Percentiles rank a stretch among this genome's conserved stretches.
Evolutionary conservation across 1,140 invertebrate species (phyloP).

Genomic region (Drosophila asahinai): DNA sequence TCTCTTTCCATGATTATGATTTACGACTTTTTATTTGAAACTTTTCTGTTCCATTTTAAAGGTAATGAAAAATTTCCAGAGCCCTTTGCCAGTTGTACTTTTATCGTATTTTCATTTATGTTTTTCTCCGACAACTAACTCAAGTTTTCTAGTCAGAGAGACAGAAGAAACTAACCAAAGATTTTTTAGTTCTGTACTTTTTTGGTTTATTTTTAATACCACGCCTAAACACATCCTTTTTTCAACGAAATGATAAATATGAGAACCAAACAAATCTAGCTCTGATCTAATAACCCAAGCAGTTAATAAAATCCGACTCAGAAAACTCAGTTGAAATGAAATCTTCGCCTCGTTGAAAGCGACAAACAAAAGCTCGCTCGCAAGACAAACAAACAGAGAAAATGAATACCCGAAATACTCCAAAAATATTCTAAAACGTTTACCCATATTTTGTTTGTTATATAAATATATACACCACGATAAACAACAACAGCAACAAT

Average conservation of each 20-base stretch:
- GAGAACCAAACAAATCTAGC: slow-evolving; percentile 75
- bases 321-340: slow-evolving; percentile 55
- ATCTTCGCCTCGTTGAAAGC: slow-evolving; percentile 64
- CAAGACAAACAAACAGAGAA: slow-evolving; percentile 65
- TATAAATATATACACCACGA: slow-evolving; percentile 32
- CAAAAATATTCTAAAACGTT: slow-evolving; percentile 47
- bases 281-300: slow-evolving; percentile 45
- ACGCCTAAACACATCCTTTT: slow-evolving; percentile 85
- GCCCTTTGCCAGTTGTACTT: slow-evolving; percentile 84
- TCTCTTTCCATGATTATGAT: slow-evolving; percentile 7
- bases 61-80: slow-evolving; percentile 84
- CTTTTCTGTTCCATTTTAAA: slow-evolving; percentile 54
- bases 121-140: slow-evolving; percentile 64
- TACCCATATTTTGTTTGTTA: slow-evolving; percentile 49
- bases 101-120: slow-evolving; percentile 64
- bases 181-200: slow-evolving; percentile 69
- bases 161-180: slow-evolving; percentile 48
- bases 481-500: slow-evolving; percentile 35
- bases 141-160: slow-evolving; percentile 29
- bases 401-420: slow-evolving; percentile 45
- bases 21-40: slow-evolving; percentile 48
- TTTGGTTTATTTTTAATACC: slow-evolving; percentile 76
- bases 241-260: slow-evolving; percentile 84
- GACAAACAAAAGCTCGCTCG: slow-evolving; percentile 68
- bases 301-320: slow-evolving; percentile 58